phyloP scores from a whole-genome alignment of 2,113 vertebrate genomes.

The Pogona vitticeps region DNA sequence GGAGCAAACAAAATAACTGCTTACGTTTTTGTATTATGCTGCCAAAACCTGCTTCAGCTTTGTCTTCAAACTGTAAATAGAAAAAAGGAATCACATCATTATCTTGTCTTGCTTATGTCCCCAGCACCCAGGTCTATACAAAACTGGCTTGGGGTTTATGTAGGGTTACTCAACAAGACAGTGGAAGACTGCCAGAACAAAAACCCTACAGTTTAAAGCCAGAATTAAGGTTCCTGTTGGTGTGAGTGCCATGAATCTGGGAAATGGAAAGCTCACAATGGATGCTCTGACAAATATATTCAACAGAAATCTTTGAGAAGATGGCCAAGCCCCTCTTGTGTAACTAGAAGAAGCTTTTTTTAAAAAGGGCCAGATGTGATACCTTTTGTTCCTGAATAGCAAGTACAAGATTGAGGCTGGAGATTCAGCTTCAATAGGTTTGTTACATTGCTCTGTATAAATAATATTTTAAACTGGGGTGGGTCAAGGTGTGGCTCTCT shows the following conservation, averaged over 20 bases:
- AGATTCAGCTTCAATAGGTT: too few species aligned
- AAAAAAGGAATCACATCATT: constrained; percentile 61
- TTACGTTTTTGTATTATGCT: constrained; percentile 82
- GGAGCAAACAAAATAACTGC: constrained; percentile 63
- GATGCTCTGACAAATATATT: background rate
- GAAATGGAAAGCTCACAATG: background rate
- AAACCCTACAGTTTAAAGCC: background rate
- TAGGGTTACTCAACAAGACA: background rate
- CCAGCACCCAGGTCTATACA: background rate
- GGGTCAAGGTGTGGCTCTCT: too few species aligned
- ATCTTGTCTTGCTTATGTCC: background rate
- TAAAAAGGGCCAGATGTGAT: too few species aligned
- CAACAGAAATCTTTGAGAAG: too few species aligned
- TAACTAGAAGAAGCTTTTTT: too few species aligned
- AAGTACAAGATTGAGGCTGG: too few species aligned
- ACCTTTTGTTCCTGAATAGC: too few species aligned
- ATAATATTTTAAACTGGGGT: too few species aligned
- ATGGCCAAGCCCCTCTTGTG: too few species aligned
- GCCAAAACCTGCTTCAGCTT: constrained; percentile 79
- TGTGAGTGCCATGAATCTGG: background rate
- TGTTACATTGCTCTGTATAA: too few species aligned
- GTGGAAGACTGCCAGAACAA: background rate
- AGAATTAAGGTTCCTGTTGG: background rate
- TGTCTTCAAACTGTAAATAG: constrained; percentile 81
- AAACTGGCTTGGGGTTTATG: background rate